A percentile compares a stretch with the other conserved stretches of the same genome.
These are phyloP conservation scores for Leptinotarsa rubiginosa DNA, from an alignment of 2,888 invertebrate genomes.

Conservation along the genomic window DNA sequence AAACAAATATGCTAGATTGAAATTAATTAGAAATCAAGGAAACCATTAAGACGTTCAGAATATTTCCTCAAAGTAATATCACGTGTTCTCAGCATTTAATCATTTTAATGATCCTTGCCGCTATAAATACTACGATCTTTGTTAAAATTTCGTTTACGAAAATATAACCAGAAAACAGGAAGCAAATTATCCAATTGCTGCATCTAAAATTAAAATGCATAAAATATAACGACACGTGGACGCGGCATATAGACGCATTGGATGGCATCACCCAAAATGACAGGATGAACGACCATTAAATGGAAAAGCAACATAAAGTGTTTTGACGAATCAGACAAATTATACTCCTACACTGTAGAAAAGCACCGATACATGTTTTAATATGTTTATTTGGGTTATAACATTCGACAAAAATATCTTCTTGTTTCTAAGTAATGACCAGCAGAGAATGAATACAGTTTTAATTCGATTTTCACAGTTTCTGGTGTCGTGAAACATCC, in stretches of 20 bases:
- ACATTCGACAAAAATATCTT: too few relatives aligned
- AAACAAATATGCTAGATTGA: background rate
- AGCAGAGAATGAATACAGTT: too few relatives aligned
- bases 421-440: too few relatives aligned
- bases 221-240: slow-evolving; percentile 17
- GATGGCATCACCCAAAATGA: background rate
- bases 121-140: slow-evolving; percentile 22
- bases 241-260: background rate
- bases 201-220: slow-evolving; percentile 30
- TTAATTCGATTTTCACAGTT: too few relatives aligned
- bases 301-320: background rate
- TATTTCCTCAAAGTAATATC: background rate
- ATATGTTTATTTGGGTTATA: too few relatives aligned
- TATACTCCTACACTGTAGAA: background rate
- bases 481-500: too few relatives aligned
- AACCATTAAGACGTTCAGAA: background rate
- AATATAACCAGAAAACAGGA: slow-evolving; percentile 27
- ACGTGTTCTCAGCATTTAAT: slow-evolving; percentile 10
- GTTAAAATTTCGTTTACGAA: slow-evolving; percentile 19
- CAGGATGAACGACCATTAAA: background rate
- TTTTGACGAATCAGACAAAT: background rate
- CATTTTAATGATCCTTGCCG: slow-evolving; percentile 14
- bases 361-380: too few relatives aligned
- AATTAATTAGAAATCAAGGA: slow-evolving; percentile 4
- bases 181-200: slow-evolving; percentile 26